phyloP scores from a whole-genome alignment of 2,113 vertebrate genomes.

The Paralichthys olivaceus region DNA sequence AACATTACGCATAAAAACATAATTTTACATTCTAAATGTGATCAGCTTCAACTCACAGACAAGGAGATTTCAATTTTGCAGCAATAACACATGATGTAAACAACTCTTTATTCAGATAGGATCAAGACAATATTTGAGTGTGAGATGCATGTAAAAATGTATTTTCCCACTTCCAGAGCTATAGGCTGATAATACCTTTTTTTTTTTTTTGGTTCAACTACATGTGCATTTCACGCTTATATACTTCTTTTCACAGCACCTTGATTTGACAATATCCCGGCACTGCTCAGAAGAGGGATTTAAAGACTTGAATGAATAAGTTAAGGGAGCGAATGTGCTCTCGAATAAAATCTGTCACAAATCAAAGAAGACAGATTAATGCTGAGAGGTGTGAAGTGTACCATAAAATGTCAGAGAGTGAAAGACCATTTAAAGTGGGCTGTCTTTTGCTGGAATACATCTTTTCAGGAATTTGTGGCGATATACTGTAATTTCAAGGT shows the following conservation, averaged over 20 bases:
- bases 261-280: conserved; percentile 37
- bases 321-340: conserved; percentile 36
- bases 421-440: conserved; percentile 49
- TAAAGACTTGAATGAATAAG: conserved; percentile 44
- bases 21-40: not conserved
- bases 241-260: conserved; percentile 36
- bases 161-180: conserved; percentile 8
- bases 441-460: conserved; percentile 37
- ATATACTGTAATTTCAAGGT: conserved; percentile 55
- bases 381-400: conserved; percentile 57
- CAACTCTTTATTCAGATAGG: not conserved
- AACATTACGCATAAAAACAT: not conserved
- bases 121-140: conserved; percentile 2
- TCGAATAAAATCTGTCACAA: conserved; percentile 58
- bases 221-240: conserved; percentile 44
- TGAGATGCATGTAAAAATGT: not conserved
- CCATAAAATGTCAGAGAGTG: conserved; percentile 62
- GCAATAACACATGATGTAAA: conserved; percentile 13
- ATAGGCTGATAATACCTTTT: not conserved
- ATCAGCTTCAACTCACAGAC: not conserved
- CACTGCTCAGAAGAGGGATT: conserved; percentile 34
- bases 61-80: not conserved
- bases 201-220: conserved; percentile 17
- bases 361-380: conserved; percentile 57
- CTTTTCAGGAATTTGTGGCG: conserved; percentile 44